Percentiles rank a stretch among this genome's conserved stretches.
phyloP scores from a whole-genome alignment of 2,888 invertebrate genomes.

The Apodemia zela region DNA sequence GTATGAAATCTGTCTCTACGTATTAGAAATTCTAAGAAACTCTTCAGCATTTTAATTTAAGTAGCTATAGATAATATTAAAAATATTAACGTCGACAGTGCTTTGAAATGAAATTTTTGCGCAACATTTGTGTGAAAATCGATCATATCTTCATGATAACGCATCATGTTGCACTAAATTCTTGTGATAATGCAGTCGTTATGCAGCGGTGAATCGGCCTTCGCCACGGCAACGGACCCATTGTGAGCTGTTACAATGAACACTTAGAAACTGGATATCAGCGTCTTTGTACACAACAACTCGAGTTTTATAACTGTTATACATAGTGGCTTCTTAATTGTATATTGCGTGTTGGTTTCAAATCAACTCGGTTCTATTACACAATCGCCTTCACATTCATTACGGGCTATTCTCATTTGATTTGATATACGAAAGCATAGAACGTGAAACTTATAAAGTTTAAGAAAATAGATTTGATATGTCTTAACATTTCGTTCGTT shows the following conservation, averaged over 20 bases:
- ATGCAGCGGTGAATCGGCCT: conserved; percentile 68
- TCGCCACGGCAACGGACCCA: conserved; percentile 68
- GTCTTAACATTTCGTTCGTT: background rate
- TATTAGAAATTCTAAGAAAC: too few species aligned
- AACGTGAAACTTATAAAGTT: background rate
- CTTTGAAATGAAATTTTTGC: background rate
- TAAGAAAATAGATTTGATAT: background rate
- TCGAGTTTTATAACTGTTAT: conserved; percentile 51
- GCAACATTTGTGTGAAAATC: background rate
- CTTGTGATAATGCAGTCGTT: conserved; percentile 60
- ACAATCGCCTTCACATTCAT: conserved; percentile 15
- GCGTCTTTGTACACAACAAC: conserved; percentile 56
- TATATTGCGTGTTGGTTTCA: conserved; percentile 25
- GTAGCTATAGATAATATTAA: too few species aligned
- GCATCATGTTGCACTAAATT: conserved; percentile 41
- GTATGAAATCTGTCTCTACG: too few species aligned
- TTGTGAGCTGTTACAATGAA: conserved; percentile 67
- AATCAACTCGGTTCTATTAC: conserved; percentile 19
- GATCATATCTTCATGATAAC: conserved; percentile 26
- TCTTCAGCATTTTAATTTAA: too few species aligned
- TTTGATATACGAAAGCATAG: background rate
- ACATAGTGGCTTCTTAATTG: conserved; percentile 32
- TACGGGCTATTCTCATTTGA: background rate
- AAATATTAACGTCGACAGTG: too few species aligned
- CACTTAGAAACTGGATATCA: conserved; percentile 71